Base-by-base conservation (phyloP, 2,888 invertebrate genomes). In the Rhopalosiphum nymphaeae region DNA sequence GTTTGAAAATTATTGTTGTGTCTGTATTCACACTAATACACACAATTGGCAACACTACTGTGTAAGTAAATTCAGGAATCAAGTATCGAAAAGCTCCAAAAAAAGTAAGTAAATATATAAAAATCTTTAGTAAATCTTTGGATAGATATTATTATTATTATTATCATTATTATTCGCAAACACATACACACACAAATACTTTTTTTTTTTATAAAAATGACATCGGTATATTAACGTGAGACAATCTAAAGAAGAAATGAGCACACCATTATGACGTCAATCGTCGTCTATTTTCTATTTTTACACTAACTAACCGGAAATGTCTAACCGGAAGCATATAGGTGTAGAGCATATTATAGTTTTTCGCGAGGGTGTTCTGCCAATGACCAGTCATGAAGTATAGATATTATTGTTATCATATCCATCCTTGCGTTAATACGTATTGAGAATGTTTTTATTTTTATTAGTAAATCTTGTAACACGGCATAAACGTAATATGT, bases 281-380 rank as follows among this genome's bases (percentile, higher is more conserved):
- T 89, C 10, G n/a, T 88, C 42, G n/a, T 67, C 29, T 88, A 53
- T 92, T 78, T 78, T 78, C 88, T 93, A 93, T 89, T 93, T 93
- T 93, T 78, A 78, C 78, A 4, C 21, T 88, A 67, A 61, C 53
- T 88, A 88, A 88, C 87, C n/a, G 88, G 88, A 92, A 92, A 53
- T 46, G 67, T 88, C 49, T 26, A 53, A 88, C 88, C 56, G 92
- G 78, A 89, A 92, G 42, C n/a, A 87, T 42, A 61, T 13, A 89
- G 92, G 89, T 93, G 92, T 67, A 78, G 78, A 44, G 67, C 53
- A 57, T 36, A 67, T 86, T 44, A 44, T 44, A 53, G 86, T 42
- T 56, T 89, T 88, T 89, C 53, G n/a, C 89, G 92, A 78, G 92
- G 92, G 88, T 89, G 67, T 88, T 42, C 46, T 29, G 29, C 86